Conservation (phyloP, 2,888 invertebrate genomes). For the Drosophila nigricruria region DNA sequence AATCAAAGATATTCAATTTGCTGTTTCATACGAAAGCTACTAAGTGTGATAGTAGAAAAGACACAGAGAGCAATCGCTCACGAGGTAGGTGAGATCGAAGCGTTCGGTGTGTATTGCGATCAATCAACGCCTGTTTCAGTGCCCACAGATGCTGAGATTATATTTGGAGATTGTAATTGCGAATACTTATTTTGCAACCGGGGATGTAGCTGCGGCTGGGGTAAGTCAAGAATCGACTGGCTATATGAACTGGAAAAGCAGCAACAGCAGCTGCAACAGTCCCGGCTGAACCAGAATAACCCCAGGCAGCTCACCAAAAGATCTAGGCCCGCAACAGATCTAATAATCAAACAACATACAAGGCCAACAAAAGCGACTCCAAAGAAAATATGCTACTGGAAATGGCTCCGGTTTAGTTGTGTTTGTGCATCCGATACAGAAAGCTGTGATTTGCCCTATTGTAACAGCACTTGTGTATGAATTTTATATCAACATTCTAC, state of each 20-base stretch:
- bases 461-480: slow-evolving; percentile 19
- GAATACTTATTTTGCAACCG: slow-evolving; percentile 14
- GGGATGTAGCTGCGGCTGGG: slow-evolving; percentile 53
- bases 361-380: too few relatives aligned
- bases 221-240: slow-evolving; percentile 74
- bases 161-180: slow-evolving; percentile 64
- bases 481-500: slow-evolving; percentile 6
- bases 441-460: slow-evolving; percentile 29
- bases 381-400: slow-evolving; percentile 32
- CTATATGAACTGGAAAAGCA: slow-evolving; percentile 64
- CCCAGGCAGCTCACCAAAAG: background rate
- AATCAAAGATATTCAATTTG: slow-evolving; percentile 43
- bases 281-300: background rate
- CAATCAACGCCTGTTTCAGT: background rate
- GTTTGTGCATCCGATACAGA: slow-evolving; percentile 24
- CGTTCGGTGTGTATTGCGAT: background rate
- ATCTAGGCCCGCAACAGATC: background rate
- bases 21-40: slow-evolving; percentile 28
- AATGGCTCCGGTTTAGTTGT: slow-evolving; percentile 42
- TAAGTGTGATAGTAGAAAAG: slow-evolving; percentile 10
- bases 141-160: slow-evolving; percentile 71
- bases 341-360: background rate
- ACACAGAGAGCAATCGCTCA: background rate
- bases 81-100: slow-evolving; percentile 14
- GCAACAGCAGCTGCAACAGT: slow-evolving; percentile 24